phyloP scores from a whole-genome alignment of 2,797 vertebrate genomes.

The Lepus oiostolus region DNA sequence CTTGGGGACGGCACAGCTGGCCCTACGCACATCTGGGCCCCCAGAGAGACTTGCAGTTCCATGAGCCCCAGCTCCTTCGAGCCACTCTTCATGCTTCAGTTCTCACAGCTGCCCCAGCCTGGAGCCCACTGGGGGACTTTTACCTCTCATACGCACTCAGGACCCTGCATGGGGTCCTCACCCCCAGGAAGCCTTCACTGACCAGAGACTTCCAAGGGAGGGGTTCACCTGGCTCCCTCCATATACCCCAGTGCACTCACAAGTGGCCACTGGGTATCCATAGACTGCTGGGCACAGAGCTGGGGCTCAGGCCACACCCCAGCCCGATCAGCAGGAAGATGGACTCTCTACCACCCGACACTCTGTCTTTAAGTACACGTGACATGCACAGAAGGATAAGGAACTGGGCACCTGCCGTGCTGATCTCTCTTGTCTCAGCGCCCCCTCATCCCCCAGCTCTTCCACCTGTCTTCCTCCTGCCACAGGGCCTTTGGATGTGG shows the following conservation, averaged over 20 bases:
- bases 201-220: not conserved
- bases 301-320: no score
- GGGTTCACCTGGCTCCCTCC: not conserved
- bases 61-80: not conserved
- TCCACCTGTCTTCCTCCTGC: accelerated
- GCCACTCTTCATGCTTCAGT: not conserved
- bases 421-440: no score
- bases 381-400: not conserved
- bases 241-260: not conserved
- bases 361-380: not conserved
- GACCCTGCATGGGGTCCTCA: not conserved
- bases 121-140: accelerated
- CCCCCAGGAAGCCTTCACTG: not conserved
- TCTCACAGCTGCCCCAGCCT: not conserved
- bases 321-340: not conserved
- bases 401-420: no score
- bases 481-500: not conserved
- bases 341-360: no score
- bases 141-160: not conserved
- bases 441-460: not conserved
- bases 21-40: not conserved
- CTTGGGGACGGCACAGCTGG: not conserved
- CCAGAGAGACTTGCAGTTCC: not conserved
- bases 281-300: not conserved
- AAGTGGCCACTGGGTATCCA: not conserved